Evolutionary conservation across 2,888 invertebrate species (phyloP), one percentile per base, ranked within the genome.

Genomic region (Yponomeuta malinellus): DNA sequence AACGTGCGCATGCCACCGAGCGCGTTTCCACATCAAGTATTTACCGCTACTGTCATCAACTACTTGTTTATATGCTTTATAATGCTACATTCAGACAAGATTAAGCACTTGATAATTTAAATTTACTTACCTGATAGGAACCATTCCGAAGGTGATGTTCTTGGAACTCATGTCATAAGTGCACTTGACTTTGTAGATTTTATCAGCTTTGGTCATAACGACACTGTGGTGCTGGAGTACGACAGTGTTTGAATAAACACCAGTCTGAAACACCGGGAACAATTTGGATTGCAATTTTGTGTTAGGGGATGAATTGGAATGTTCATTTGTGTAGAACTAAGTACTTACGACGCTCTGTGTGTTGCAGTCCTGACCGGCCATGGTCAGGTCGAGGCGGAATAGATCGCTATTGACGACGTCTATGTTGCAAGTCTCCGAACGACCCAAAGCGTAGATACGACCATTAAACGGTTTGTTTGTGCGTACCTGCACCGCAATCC

Each of bases 81-180:
- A 6, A 29, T 12, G 4, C 48, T 29, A 59, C 48, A 29, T 68
- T 29, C 70, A 15, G 65, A 31, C n/a, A 3, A 59, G 23, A 9
- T 69, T 12, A 12, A 43, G 15, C 29, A 68, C 10, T 48, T 68
- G 48, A n/a, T n/a, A 48, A 68, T 5, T 63, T 68, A 33, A 63
- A 33, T 33, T 76, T 64, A 88, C 90, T 84, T 84, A 95, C 95
- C 96, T 95, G 89, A 98, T 97, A 75, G 98, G 98, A 96, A 98
- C 97, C 98, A 98, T 98, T 93, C 98, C 98, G 93, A 98, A 98
- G 59, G 98, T 98, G 78, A 98, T 97, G 88, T 98, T 98, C 93
- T 97, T 97, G 31, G 98, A 97, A 75, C 97, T 97, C 96, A 98
- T 98, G 86, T 98, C 98, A 88, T 98, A 98, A 8, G 98, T 98